Evolutionary conservation across 2,888 invertebrate species (phyloP).

Genomic region (Calliopum simillimum): DNA sequence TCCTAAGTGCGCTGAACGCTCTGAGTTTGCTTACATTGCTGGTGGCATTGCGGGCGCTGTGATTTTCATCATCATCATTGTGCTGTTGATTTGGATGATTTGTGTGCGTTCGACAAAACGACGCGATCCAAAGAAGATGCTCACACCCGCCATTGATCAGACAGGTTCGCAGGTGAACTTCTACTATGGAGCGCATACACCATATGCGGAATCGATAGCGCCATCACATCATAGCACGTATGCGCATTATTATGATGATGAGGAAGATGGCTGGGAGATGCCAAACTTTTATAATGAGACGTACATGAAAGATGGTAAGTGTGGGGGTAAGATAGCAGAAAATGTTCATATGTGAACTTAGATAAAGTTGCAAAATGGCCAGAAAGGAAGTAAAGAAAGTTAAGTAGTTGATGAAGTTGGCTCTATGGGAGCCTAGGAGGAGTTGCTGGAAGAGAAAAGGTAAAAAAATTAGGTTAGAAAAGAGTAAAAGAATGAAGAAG

Average conservation of each 20-base stretch:
- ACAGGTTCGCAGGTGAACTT: constrained; percentile 95
- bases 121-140: constrained; percentile 91
- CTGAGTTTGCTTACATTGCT: constrained; percentile 95
- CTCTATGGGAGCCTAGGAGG: background rate
- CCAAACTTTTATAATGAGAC: constrained; percentile 97
- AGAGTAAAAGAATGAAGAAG: too few relatives aligned
- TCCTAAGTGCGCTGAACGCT: constrained; percentile 88
- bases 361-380: background rate
- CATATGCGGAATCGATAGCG: constrained; percentile 94
- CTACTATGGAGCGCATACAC: constrained; percentile 94
- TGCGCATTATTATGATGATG: constrained; percentile 95
- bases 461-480: too few relatives aligned
- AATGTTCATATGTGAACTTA: background rate
- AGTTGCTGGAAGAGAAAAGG: background rate
- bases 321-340: background rate
- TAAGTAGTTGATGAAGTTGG: background rate
- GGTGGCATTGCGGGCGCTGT: constrained; percentile 96
- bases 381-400: too few relatives aligned
- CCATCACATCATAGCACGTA: constrained; percentile 96
- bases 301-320: constrained; percentile 87
- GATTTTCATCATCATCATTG: constrained; percentile 90
- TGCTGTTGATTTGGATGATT: constrained; percentile 96
- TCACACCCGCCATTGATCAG: constrained; percentile 89
- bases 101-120: constrained; percentile 90
- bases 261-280: constrained; percentile 98